Percentiles rank a stretch among this genome's conserved stretches.
phyloP scores from a whole-genome alignment of 2,888 invertebrate genomes.

The Cenopis cana region DNA sequence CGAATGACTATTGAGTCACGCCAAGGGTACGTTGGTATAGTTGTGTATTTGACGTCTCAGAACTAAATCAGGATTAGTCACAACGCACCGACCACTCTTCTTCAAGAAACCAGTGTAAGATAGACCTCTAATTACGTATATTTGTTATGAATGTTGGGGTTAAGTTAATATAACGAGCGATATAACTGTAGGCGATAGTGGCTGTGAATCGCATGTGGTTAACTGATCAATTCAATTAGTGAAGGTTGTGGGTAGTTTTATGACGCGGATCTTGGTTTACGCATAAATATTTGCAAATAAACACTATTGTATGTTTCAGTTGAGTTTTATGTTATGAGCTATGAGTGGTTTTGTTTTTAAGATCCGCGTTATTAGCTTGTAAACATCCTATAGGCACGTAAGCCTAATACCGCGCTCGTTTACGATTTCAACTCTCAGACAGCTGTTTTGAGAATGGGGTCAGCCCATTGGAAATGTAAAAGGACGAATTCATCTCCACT shows the following conservation, averaged over 20 bases:
- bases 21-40: background rate
- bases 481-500: too few species aligned
- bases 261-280: background rate
- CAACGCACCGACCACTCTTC: background rate
- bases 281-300: background rate
- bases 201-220: background rate
- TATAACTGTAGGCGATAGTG: too few species aligned
- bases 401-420: too few species aligned
- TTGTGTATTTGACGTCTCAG: background rate
- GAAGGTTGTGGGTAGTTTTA: background rate
- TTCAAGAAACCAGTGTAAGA: background rate
- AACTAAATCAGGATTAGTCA: background rate
- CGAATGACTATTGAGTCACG: background rate
- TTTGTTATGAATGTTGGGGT: too few species aligned
- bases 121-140: too few species aligned
- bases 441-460: too few species aligned
- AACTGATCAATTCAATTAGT: background rate
- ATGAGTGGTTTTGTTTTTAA: background rate
- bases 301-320: background rate
- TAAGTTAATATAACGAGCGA: too few species aligned
- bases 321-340: background rate
- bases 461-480: too few species aligned
- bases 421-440: too few species aligned
- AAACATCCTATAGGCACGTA: too few species aligned
- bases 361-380: too few species aligned